Percentiles rank a stretch among this genome's conserved stretches.
phyloP scores from a whole-genome alignment of 2,888 invertebrate genomes.

The Noctua pronuba region DNA sequence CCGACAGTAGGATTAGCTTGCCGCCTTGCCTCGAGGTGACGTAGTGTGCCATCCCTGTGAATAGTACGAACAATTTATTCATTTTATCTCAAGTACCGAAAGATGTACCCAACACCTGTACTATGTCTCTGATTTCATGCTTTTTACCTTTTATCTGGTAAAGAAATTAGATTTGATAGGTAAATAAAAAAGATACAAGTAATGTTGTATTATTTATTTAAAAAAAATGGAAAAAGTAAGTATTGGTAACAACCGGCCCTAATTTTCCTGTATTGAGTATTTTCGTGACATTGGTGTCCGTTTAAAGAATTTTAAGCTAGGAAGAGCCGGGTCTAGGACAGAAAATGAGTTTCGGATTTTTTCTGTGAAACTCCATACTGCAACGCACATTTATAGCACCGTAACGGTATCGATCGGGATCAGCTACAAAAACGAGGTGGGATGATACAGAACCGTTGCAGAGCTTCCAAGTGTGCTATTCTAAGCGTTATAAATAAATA shows the following conservation, averaged over 20 bases:
- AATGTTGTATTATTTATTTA: constrained; percentile 3
- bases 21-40: constrained; percentile 23
- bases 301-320: no score
- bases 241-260: not conserved
- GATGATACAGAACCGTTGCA: not conserved
- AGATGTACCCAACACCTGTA: no score
- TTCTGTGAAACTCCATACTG: no score
- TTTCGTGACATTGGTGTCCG: no score
- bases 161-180: not conserved
- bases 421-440: not conserved
- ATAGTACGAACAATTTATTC: not conserved
- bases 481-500: not conserved
- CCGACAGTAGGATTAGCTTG: constrained; percentile 9
- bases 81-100: not conserved
- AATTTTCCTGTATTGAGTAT: not conserved
- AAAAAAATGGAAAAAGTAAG: not conserved
- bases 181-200: not conserved
- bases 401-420: no score
- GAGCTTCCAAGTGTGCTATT: no score
- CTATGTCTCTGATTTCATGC: no score
- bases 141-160: not conserved
- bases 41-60: constrained; percentile 17
- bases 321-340: no score
- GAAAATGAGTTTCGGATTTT: no score
- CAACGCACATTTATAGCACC: no score